These are phyloP conservation scores for Ethmia dodecea DNA, from an alignment of 2,888 invertebrate species.

Conservation along the genomic window DNA sequence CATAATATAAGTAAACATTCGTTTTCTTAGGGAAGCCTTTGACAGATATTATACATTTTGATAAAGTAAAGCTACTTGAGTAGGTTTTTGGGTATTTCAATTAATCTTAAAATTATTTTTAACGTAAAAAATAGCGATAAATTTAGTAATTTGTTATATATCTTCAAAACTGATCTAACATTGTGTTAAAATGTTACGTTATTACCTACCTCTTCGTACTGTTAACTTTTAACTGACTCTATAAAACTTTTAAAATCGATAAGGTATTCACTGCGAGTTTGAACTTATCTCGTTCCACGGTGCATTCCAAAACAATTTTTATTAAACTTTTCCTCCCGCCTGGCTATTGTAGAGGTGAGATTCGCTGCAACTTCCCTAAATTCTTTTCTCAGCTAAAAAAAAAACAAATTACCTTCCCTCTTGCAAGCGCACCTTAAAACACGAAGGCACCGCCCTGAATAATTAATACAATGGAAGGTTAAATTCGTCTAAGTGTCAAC, in stretches of 20 bases:
- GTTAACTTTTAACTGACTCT: background rate
- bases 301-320: slow-evolving; percentile 71
- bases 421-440: slow-evolving; percentile 66
- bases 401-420: slow-evolving; percentile 71
- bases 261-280: slow-evolving; percentile 50
- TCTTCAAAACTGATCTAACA: too few relatives aligned
- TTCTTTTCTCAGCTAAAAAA: slow-evolving; percentile 51
- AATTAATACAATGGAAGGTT: slow-evolving; percentile 77
- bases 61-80: too few relatives aligned
- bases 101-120: too few relatives aligned
- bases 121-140: too few relatives aligned
- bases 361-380: slow-evolving; percentile 60
- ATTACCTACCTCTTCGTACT: too few relatives aligned
- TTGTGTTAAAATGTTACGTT: too few relatives aligned
- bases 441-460: slow-evolving; percentile 70
- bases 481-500: slow-evolving; percentile 75
- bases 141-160: too few relatives aligned
- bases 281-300: slow-evolving; percentile 59
- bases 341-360: slow-evolving; percentile 44
- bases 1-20: too few relatives aligned
- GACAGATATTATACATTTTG: too few relatives aligned
- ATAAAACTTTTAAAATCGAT: slow-evolving; percentile 36
- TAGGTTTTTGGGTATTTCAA: too few relatives aligned
- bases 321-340: slow-evolving; percentile 60
- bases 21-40: too few relatives aligned